Base-by-base conservation (phyloP, 1,140 invertebrate species). In the Gerris buenoi region DNA sequence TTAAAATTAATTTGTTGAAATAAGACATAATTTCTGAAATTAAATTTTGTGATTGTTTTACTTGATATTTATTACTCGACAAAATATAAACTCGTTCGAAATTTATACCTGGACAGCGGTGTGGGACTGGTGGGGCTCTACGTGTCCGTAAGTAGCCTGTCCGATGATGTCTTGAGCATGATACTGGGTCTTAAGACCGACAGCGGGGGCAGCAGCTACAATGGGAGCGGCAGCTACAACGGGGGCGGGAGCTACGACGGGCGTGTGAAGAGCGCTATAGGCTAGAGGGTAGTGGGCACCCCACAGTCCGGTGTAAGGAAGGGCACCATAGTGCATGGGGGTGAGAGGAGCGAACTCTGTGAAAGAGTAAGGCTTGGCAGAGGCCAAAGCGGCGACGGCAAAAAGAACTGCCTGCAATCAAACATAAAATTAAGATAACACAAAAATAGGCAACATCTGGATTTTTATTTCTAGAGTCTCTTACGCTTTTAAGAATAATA, bases 161-260 rank as follows among this genome's bases (percentile, higher is more conserved):
- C 81, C 81, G n/a, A 80, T 75, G 70, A 79, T 72, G 72, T 84
- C 82, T 70, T 81, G 76, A 68, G 81, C 77, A 73, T 83, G 82
- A 79, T 83, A 83, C 74, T 82, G 79, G 70, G 71, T 74, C 76
- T 81, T 80, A 60, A 78, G 75, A 68, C 72, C 74, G 60, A 76
- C 75, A 67, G 62, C 68, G 15, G 23, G 15, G 18, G 68, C 28
- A 33, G 63, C 66, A n/a, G 66, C 68, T 2, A 26, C 29, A 2
- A 67, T 29, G 58, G 23, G 15, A 56, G 46, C 46, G 22, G 58
- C 22, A 56, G 5, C 64, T 3, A 63, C 33, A 56, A 61, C 67
- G 63, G 65, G 59, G 29, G 71, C 27, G 59, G 68, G 60, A 33
- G 67, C 68, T 62, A 67, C 64, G 15, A 67, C 68, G 33, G 70